Evolutionary conservation across 2,888 invertebrate species (phyloP).

Genomic region (Lasioglossum leucozonium): DNA sequence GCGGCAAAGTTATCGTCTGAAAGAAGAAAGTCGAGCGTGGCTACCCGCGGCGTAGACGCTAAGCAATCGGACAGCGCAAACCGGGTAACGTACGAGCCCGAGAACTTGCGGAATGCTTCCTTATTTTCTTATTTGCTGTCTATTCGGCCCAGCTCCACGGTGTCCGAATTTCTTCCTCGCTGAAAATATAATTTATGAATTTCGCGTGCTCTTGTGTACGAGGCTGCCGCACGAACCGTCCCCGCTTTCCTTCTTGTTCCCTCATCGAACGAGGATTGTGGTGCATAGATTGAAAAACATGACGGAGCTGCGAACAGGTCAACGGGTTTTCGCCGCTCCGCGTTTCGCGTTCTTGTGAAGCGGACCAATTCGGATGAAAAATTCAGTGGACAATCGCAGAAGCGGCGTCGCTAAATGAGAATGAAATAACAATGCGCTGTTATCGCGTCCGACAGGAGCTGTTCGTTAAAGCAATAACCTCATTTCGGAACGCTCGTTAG

Average conservation of each 20-base stretch:
- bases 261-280: not conserved
- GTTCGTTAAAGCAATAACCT: not conserved
- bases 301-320: not conserved
- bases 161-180: not conserved
- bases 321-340: not conserved
- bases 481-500: not conserved
- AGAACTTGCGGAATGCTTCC: conserved; percentile 61
- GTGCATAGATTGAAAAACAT: not conserved
- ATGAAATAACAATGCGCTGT: not conserved
- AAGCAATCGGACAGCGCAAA: conserved; percentile 54
- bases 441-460: not conserved
- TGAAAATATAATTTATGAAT: conserved; percentile 48
- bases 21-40: conserved; percentile 54
- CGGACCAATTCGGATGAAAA: not conserved
- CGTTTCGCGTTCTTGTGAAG: not conserved
- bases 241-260: not conserved
- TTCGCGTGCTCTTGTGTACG: not conserved
- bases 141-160: conserved; percentile 22
- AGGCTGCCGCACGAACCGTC: not conserved
- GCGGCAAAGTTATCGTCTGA: conserved; percentile 41
- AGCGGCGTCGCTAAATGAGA: not conserved
- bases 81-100: conserved; percentile 60
- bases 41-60: conserved; percentile 20
- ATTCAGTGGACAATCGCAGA: not conserved
- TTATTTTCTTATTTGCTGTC: conserved; percentile 64